These are phyloP conservation scores for Antheraea assamensis DNA, from an alignment of 2,888 invertebrate species.

Conservation along the genomic window DNA sequence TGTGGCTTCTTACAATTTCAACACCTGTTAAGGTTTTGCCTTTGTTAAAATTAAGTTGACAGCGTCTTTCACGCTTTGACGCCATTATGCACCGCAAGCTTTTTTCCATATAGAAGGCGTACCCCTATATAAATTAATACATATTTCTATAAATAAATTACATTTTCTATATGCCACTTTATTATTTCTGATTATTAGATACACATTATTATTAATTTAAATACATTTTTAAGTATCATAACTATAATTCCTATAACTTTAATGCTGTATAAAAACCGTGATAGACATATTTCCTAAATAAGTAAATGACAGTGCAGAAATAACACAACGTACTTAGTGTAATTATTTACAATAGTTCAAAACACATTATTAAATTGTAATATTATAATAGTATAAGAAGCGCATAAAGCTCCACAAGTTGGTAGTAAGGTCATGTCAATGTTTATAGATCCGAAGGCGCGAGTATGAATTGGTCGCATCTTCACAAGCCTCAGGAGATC, in stretches of 20 bases:
- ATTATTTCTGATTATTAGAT: background rate
- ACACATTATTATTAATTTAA: background rate
- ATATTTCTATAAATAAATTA: too few relatives aligned
- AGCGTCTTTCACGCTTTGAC: too few relatives aligned
- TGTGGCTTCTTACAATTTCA: too few relatives aligned
- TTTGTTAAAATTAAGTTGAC: too few relatives aligned
- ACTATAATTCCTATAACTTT: background rate
- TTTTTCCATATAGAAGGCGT: too few relatives aligned
- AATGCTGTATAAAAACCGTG: background rate
- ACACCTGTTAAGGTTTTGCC: too few relatives aligned
- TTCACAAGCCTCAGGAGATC: constrained; percentile 33
- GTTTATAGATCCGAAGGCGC: constrained; percentile 31
- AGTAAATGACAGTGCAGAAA: background rate
- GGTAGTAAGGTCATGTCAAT: constrained; percentile 40
- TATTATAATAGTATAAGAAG: constrained; percentile 37
- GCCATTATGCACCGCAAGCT: too few relatives aligned
- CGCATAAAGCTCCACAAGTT: constrained; percentile 34
- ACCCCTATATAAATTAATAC: too few relatives aligned
- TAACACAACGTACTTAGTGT: background rate
- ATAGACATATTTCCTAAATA: background rate
- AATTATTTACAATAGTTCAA: background rate
- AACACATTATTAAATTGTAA: constrained; percentile 6
- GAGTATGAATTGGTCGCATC: constrained; percentile 28
- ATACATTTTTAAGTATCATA: background rate
- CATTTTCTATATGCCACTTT: too few relatives aligned